Base-by-base conservation (phyloP, 2,888 invertebrate species). In the Diaphora mendica region DNA sequence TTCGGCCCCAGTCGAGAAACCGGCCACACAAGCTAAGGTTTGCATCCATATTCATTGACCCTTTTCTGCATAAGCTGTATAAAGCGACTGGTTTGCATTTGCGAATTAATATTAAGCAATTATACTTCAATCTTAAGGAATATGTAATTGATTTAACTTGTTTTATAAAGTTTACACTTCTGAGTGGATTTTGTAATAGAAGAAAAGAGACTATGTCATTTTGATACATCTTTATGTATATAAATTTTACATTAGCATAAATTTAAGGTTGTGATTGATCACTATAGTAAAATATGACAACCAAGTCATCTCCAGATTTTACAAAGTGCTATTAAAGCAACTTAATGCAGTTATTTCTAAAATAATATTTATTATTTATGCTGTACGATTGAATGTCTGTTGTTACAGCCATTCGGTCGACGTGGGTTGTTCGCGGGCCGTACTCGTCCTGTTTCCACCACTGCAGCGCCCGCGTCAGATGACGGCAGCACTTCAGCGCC, bases 371-470 rank as follows among this genome's bases (percentile, higher is more conserved):
- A 62, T 62, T 26, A 26, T 35, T 48, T 72, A 42, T 51, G 64
- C 64, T 62, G 48, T 72, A 65, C 44, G 65, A n/a, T 70, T 30
- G 26, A n/a, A 62, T 70, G 67, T 76, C 64, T 44, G 30, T 91
- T 89, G 86, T 89, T 89, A 55, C 89, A 94, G 93, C 88, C 92
- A 55, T 94, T 94, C 77, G 95, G 95, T 11, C 92, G 95, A 3
- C 92, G 94, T 3, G 92, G 96, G 81, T 74, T 95, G 89, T 91
- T 96, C 88, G 88, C 95, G 69, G 90, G 93, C 65, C 88, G 95
- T 86, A 90, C 94, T 71, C 90, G 95, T 64, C 94, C 91, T 55
- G 92, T 89, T 73, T 89, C 88, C 74, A 90, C 91, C 33, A 91
- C 93, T 0, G 87, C 88, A 75, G 93, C 90, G 42, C 90, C 93